phyloP scores from a whole-genome alignment of 2,113 vertebrate genomes.

The Pygathrix nemaeus region DNA sequence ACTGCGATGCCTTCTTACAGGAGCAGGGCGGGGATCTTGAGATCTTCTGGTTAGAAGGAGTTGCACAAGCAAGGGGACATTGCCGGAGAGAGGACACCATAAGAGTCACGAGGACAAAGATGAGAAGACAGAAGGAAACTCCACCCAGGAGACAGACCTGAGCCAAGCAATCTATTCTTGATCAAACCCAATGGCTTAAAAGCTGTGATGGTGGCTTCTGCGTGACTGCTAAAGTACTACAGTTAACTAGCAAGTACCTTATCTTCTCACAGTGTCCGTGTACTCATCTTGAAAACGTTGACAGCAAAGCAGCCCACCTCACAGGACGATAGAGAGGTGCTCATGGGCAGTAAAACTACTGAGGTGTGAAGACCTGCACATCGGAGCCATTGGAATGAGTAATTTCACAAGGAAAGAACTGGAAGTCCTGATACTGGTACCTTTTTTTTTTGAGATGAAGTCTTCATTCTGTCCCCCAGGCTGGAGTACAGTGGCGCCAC shows the following conservation, averaged over 20 bases:
- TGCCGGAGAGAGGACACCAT: not conserved
- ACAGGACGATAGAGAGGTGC: not conserved
- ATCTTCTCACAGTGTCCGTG: not conserved
- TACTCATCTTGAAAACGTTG: not conserved
- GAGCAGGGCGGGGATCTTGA: not conserved
- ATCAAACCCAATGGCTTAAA: not conserved
- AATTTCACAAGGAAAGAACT: not conserved
- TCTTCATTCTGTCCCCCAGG: too few species aligned
- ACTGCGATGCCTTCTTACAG: not conserved
- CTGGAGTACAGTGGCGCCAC: too few species aligned
- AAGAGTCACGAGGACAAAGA: not conserved
- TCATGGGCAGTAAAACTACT: not conserved
- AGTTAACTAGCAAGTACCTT: not conserved
- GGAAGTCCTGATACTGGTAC: not conserved
- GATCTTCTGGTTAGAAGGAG: not conserved
- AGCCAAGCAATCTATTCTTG: not conserved
- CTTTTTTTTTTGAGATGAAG: not conserved
- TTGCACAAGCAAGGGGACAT: not conserved
- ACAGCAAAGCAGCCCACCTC: not conserved
- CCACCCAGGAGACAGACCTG: not conserved
- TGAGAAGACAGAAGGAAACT: not conserved
- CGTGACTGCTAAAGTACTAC: not conserved
- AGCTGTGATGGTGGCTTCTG: not conserved
- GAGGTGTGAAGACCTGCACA: not conserved
- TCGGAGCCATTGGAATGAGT: not conserved